Conservation (phyloP, 2,113 vertebrate species). For the Carollia perspicillata region DNA sequence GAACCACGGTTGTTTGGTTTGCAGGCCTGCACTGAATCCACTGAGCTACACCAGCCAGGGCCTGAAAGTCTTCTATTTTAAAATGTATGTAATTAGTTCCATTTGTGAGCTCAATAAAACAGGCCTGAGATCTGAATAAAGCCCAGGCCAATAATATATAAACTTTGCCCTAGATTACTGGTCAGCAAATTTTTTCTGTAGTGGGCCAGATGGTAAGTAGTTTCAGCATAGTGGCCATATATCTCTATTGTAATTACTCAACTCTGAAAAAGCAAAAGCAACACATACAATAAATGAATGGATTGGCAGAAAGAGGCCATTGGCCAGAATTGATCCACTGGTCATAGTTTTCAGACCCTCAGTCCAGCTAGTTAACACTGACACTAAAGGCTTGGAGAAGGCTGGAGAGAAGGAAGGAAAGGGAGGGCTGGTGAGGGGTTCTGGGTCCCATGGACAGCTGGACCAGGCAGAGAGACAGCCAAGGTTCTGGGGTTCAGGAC, state of each 20-base stretch:
- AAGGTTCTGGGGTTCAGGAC: too few species aligned
- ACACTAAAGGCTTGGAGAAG: background rate
- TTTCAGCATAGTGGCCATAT: background rate
- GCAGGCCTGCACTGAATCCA: too few species aligned
- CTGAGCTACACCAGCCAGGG: too few species aligned
- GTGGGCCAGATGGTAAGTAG: too few species aligned
- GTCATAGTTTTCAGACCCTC: background rate
- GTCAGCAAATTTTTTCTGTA: background rate
- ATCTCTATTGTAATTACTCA: background rate
- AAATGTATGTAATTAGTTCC: background rate
- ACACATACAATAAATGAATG: background rate
- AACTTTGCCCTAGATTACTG: background rate
- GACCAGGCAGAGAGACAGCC: too few species aligned
- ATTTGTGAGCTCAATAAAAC: background rate
- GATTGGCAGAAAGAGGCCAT: background rate
- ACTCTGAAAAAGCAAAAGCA: background rate
- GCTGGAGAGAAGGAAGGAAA: background rate
- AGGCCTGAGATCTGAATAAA: background rate
- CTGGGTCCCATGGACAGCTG: background rate
- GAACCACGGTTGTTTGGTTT: too few species aligned
- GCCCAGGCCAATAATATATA: background rate
- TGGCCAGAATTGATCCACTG: background rate
- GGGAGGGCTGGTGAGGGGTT: accelerated
- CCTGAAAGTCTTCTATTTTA: background rate
- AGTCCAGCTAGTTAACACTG: background rate